These are phyloP conservation scores for Drosophila nigromelanica DNA, from an alignment of 1,140 invertebrate species.

Conservation along the genomic window DNA sequence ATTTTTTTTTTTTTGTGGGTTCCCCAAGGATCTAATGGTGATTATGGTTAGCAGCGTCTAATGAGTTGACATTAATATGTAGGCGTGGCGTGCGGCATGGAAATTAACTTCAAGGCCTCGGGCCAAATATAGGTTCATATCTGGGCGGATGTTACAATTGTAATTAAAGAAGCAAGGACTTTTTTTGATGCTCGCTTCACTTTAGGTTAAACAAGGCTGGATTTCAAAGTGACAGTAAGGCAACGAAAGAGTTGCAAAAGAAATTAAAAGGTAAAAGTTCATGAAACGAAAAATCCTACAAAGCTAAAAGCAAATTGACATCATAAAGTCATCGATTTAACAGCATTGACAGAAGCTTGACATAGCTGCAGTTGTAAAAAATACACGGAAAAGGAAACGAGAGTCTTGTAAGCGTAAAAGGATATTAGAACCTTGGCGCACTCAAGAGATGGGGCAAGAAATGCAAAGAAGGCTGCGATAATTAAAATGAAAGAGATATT, in stretches of 20 bases:
- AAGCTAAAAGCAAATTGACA: slow-evolving; percentile 26
- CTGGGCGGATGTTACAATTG: slow-evolving; percentile 25
- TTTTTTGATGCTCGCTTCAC: background rate
- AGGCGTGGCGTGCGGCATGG: slow-evolving; percentile 14
- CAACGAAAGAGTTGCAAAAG: background rate
- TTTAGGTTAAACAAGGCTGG: background rate
- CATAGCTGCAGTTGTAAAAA: background rate
- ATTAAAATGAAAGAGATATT: slow-evolving; percentile 18
- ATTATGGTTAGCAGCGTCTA: slow-evolving; percentile 68
- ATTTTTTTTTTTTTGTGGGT: background rate
- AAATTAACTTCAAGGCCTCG: slow-evolving; percentile 13
- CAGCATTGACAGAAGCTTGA: background rate
- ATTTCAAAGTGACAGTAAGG: background rate
- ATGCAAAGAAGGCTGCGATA: slow-evolving; percentile 20
- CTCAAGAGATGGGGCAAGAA: too few species aligned
- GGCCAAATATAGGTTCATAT: slow-evolving; percentile 2
- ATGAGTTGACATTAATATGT: slow-evolving; percentile 72
- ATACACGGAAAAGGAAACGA: slow-evolving; percentile 16
- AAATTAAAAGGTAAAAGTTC: background rate
- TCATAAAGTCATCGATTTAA: slow-evolving; percentile 31
- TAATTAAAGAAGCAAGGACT: slow-evolving; percentile 31
- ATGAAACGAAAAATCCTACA: slow-evolving; percentile 13
- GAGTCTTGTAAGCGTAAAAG: slow-evolving; percentile 21
- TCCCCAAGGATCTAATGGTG: slow-evolving; percentile 43
- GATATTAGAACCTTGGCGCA: slow-evolving; percentile 1